These are phyloP conservation scores for Spea bombifrons DNA, from an alignment of 2,113 vertebrate genomes.

Conservation along the genomic window DNA sequence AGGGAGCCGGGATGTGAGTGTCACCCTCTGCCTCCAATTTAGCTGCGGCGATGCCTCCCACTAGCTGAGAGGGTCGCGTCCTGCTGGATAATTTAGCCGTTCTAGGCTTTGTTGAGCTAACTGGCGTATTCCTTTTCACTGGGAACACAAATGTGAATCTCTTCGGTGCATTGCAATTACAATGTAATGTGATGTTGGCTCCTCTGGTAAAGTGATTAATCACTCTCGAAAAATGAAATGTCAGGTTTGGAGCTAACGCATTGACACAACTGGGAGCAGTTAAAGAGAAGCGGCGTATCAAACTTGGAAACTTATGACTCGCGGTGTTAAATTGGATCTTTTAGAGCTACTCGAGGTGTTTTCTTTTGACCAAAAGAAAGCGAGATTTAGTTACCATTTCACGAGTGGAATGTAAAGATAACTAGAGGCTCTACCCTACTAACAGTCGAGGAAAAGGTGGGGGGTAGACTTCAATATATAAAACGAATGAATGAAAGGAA, in stretches of 20 bases:
- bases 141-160: constrained; percentile 6
- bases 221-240: constrained; percentile 15
- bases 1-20: no score
- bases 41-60: no score
- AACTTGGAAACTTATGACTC: background rate
- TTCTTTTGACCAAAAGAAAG: background rate
- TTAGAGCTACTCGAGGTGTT: constrained; percentile 6
- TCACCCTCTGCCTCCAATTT: no score
- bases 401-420: no score
- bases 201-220: constrained; percentile 22
- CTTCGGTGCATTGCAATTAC: constrained; percentile 32
- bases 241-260: background rate
- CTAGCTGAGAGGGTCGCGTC: background rate
- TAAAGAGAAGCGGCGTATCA: background rate
- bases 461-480: no score
- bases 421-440: no score
- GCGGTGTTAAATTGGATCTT: constrained; percentile 17
- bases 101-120: background rate
- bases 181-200: constrained; percentile 9
- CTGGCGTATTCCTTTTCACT: constrained; percentile 8
- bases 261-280: constrained; percentile 11
- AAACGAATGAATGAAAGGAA: no score
- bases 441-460: no score
- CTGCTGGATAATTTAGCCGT: background rate
- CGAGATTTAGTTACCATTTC: background rate